Base-by-base conservation (phyloP, 2,797 vertebrate genomes). In the Ptychadena robeensis region DNA sequence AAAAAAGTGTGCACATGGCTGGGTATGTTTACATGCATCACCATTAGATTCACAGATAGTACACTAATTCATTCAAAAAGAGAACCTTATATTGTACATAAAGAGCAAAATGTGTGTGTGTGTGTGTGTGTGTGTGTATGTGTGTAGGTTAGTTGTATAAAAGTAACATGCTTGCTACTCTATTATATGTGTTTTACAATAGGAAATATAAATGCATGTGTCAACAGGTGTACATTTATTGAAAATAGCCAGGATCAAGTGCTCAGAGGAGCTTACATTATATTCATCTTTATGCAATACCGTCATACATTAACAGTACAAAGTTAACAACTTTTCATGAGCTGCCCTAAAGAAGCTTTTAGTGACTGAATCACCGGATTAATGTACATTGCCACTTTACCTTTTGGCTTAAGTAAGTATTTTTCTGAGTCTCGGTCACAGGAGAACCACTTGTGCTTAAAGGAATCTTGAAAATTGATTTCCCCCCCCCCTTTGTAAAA, bases 261-360 rank as follows among this genome's bases (percentile, higher is more conserved):
- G 57, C 40, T 78, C 38, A 68, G 40, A 27, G 25, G 44, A 68
- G 65, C n/a, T n/a, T n/a, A n/a, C n/a, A 57, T 68, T 44, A 59
- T 37, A 31, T 48, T 69, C 76, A 79, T 79, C 44, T 79, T 79
- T 79, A 68, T 79, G 68, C 65, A 79, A 57, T 64, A 78, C 63
- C 3, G 12, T 57, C 32, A 69, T 79, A 44, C 76, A 79, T 69
- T 69, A 79, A 34, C n/a, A 27, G 31, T 79, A 57, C 12, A 28
- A 18, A 79, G 38, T 79, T 68, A 79, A 79, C 61, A 79, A 59
- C 44, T 69, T 68, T 69, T 57, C 48, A 30, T 14, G 9, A 7
- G 31, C 76, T 57, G 76, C 76, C 75, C 76, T 28, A 31, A 27
- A 79, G 65, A 80, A 30, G 78, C 78, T 80, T 80, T 80, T 80